Evolutionary conservation across 1,140 invertebrate genomes (phyloP).

Genomic region (Ditylenchus dipsaci): DNA sequence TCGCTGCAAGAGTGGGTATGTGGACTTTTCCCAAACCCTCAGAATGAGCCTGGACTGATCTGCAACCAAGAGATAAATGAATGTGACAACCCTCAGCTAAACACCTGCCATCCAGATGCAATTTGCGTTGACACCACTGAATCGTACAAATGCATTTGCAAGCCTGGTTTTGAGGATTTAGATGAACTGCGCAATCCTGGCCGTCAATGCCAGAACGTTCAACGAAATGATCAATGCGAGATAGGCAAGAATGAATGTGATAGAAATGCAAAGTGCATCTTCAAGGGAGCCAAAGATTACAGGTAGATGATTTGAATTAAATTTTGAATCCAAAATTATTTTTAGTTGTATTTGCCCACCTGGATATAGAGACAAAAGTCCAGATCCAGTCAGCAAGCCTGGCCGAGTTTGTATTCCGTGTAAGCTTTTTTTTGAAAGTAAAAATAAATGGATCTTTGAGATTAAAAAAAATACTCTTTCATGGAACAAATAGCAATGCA

Average conservation of each 20-base stretch:
- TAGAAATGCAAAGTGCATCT: conserved; percentile 52
- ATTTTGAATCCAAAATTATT: conserved; percentile 30
- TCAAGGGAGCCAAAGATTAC: conserved; percentile 19
- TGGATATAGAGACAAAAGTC: conserved; percentile 51
- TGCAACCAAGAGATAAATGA: conserved; percentile 53
- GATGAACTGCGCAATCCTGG: conserved; percentile 57
- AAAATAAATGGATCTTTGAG: no score
- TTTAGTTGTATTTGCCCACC: conserved; percentile 51
- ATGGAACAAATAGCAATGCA: no score
- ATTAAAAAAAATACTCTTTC: no score
- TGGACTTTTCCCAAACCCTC: conserved; percentile 57
- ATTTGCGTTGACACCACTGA: conserved; percentile 54
- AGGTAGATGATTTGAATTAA: no score
- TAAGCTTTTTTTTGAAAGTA: conserved; percentile 22
- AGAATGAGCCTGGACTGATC: conserved; percentile 45
- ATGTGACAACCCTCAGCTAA: conserved; percentile 42
- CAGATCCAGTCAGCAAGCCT: conserved; percentile 40
- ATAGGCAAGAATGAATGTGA: conserved; percentile 52
- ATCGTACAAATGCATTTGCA: conserved; percentile 54
- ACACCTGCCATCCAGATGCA: conserved; percentile 54
- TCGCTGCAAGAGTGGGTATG: conserved; percentile 59
- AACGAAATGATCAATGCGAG: conserved; percentile 49
- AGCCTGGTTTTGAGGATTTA: conserved; percentile 53
- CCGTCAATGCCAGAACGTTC: conserved; percentile 51
- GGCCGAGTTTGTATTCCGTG: conserved; percentile 56